Conservation (phyloP, 2,113 vertebrate species). For the Labrus mixtus region DNA sequence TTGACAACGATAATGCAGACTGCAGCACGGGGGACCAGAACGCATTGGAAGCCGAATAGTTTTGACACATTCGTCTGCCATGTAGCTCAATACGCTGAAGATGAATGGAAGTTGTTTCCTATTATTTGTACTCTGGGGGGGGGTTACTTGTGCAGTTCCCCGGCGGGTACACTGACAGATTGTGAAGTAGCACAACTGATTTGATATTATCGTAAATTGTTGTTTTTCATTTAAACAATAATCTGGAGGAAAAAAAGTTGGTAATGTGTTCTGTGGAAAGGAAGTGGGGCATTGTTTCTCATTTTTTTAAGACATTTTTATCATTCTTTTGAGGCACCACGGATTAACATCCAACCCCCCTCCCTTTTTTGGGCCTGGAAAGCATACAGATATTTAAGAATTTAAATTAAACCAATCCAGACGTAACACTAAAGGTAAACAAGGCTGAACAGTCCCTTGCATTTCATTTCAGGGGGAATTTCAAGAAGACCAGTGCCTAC, state of each 20-base stretch:
- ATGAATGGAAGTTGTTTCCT: background rate
- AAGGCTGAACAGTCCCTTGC: background rate
- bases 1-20: slow-evolving; percentile 65
- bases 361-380: too few relatives aligned
- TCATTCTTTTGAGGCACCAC: background rate
- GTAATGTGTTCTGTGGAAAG: background rate
- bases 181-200: background rate
- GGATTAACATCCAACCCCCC: background rate
- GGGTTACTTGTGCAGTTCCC: background rate
- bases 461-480: too few relatives aligned
- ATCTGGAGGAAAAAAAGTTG: background rate
- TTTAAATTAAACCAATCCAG: background rate
- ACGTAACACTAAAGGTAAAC: background rate
- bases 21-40: background rate
- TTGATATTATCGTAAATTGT: too few relatives aligned
- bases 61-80: slow-evolving; percentile 1
- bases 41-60: background rate
- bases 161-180: background rate
- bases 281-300: too few relatives aligned
- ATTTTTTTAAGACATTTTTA: background rate
- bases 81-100: background rate
- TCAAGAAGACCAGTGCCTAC: too few relatives aligned
- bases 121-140: background rate
- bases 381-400: too few relatives aligned
- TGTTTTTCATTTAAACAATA: too few relatives aligned